These are phyloP conservation scores for Streblospio benedicti DNA, from an alignment of 1,140 invertebrate species.

Conservation along the genomic window DNA sequence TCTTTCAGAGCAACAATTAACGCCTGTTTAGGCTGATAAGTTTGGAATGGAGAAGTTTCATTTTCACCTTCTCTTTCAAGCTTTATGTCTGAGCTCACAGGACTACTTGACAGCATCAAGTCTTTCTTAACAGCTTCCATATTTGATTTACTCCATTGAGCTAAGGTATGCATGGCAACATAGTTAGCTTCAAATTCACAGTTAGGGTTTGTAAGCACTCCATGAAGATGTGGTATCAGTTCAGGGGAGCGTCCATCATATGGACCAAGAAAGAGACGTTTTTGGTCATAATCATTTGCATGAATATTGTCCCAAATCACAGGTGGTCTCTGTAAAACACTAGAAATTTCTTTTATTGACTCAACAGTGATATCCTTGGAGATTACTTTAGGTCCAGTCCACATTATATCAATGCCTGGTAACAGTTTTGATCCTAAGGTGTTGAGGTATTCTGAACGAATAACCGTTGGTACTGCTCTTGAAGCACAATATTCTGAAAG, in stretches of 20 bases:
- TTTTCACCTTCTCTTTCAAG: background rate
- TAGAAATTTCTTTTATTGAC: slow-evolving; percentile 84
- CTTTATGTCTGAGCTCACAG: background rate
- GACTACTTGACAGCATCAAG: background rate
- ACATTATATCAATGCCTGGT: slow-evolving; percentile 90
- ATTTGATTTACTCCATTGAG: slow-evolving; percentile 70
- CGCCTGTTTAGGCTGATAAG: slow-evolving; percentile 60
- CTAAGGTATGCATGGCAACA: slow-evolving; percentile 86
- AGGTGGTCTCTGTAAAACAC: slow-evolving; percentile 77
- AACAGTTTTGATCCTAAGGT: slow-evolving; percentile 87
- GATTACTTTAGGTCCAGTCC: slow-evolving; percentile 93
- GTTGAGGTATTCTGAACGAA: slow-evolving; percentile 87
- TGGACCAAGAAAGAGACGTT: slow-evolving; percentile 85
- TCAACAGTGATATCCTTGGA: slow-evolving; percentile 80
- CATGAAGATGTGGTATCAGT: slow-evolving; percentile 70
- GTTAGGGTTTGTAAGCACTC: slow-evolving; percentile 97
- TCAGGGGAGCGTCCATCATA: slow-evolving; percentile 88
- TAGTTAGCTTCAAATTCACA: slow-evolving; percentile 98
- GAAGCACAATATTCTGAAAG: slow-evolving; percentile 82
- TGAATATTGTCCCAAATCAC: slow-evolving; percentile 99
- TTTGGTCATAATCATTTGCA: slow-evolving; percentile 98
- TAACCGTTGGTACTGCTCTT: slow-evolving; percentile 64
- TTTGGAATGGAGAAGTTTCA: background rate
- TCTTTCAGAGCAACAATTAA: slow-evolving; percentile 72
- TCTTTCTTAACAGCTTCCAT: background rate